Conservation (phyloP, 2,888 invertebrate genomes). For the Athetis lepigone region DNA sequence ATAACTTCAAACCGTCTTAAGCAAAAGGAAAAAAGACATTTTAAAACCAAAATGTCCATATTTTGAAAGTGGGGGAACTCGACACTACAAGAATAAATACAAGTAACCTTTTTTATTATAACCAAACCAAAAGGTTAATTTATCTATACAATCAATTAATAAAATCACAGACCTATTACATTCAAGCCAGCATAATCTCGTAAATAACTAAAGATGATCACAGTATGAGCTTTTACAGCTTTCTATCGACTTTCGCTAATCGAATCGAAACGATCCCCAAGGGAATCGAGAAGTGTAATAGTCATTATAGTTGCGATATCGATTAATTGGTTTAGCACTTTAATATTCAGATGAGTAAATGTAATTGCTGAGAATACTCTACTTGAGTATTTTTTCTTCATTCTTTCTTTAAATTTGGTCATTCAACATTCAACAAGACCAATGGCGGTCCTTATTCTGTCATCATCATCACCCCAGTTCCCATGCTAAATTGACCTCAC, state of each 20-base stretch:
- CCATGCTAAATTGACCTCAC: slow-evolving; percentile 1
- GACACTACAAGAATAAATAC: too few species aligned
- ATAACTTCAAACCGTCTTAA: neutral
- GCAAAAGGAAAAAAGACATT: neutral
- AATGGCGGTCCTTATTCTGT: too few species aligned
- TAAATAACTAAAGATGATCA: slow-evolving; percentile 67
- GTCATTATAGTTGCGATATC: slow-evolving; percentile 46
- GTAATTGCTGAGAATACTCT: neutral
- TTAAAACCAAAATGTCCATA: too few species aligned
- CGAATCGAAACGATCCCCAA: slow-evolving; percentile 58
- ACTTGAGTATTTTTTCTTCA: neutral
- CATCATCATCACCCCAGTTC: neutral
- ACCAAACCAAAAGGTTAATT: slow-evolving; percentile 12
- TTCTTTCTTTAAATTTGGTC: too few species aligned
- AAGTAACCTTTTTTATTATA: slow-evolving; percentile 4
- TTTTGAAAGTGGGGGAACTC: too few species aligned
- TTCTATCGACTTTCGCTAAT: slow-evolving; percentile 80
- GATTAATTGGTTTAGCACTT: slow-evolving; percentile 47
- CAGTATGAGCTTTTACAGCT: slow-evolving; percentile 67
- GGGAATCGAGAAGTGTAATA: slow-evolving; percentile 53
- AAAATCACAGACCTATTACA: slow-evolving; percentile 53
- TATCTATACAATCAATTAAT: slow-evolving; percentile 52
- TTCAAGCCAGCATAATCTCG: slow-evolving; percentile 64
- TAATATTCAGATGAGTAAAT: slow-evolving; percentile 18
- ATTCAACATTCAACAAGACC: too few species aligned